Evolutionary conservation across 2,888 invertebrate species (phyloP).

Genomic region (Perizoma affinitatum): DNA sequence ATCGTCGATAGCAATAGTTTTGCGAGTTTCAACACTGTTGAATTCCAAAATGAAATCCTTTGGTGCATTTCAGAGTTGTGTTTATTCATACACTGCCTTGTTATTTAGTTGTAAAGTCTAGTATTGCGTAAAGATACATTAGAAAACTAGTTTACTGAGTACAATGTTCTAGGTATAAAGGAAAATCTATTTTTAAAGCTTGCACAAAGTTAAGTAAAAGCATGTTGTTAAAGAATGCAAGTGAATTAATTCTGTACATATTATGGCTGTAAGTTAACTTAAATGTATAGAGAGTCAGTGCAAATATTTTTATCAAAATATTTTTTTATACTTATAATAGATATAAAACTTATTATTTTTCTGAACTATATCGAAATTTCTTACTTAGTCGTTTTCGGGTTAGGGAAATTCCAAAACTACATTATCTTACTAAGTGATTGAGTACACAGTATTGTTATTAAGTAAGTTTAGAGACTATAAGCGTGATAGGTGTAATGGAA

Average conservation of each 20-base stretch:
- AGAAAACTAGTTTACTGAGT: constrained; percentile 28
- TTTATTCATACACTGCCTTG: constrained; percentile 54
- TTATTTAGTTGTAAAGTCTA: constrained; percentile 41
- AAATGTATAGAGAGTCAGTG: constrained; percentile 71
- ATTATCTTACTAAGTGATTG: constrained; percentile 29
- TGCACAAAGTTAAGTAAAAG: constrained; percentile 47
- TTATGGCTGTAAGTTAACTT: constrained; percentile 63
- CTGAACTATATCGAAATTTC: constrained; percentile 19
- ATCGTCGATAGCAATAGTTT: constrained; percentile 25
- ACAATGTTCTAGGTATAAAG: constrained; percentile 20
- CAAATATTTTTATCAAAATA: constrained; percentile 76
- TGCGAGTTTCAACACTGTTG: constrained; percentile 25
- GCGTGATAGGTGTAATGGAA: constrained; percentile 54
- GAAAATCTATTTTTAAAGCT: constrained; percentile 33
- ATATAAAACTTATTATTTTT: constrained; percentile 30
- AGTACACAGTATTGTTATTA: constrained; percentile 31
- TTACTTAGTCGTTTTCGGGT: constrained; percentile 26
- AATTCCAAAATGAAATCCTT: constrained; percentile 28
- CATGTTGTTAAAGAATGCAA: constrained; percentile 32
- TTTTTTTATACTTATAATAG: constrained; percentile 66
- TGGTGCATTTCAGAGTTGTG: constrained; percentile 47
- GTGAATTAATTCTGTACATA: constrained; percentile 56
- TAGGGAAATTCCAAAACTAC: constrained; percentile 24
- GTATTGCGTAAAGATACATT: constrained; percentile 30
- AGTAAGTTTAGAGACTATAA: constrained; percentile 19